Evolutionary conservation across 2,113 vertebrate genomes (phyloP).

Genomic region (Eudyptes chrysolophus): DNA sequence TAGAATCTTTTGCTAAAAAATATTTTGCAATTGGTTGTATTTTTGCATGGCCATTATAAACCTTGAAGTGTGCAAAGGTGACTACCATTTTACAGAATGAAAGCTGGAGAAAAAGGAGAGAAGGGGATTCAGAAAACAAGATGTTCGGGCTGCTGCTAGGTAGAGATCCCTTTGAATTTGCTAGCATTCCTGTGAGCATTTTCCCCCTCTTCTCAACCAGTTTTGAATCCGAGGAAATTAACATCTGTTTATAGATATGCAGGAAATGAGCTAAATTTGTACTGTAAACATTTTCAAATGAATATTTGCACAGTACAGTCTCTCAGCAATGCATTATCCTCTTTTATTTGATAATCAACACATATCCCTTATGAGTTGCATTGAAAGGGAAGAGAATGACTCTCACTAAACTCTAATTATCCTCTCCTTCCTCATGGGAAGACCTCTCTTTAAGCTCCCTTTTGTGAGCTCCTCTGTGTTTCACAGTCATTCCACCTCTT

Average conservation of each 20-base stretch:
- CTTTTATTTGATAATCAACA: slow-evolving; percentile 64
- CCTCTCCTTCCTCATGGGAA: slow-evolving; percentile 43
- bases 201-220: neutral
- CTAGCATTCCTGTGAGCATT: neutral
- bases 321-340: slow-evolving; percentile 56
- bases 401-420: slow-evolving; percentile 64
- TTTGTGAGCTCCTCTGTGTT: neutral
- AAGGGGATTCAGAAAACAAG: neutral
- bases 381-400: slow-evolving; percentile 49
- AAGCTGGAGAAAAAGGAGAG: neutral
- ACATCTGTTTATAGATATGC: slow-evolving; percentile 56
- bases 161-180: neutral
- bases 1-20: neutral
- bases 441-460: slow-evolving; percentile 9
- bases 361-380: slow-evolving; percentile 42
- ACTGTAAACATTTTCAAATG: slow-evolving; percentile 67
- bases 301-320: slow-evolving; percentile 57
- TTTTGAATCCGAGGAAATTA: slow-evolving; percentile 32
- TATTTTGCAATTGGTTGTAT: neutral
- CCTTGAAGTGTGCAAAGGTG: neutral
- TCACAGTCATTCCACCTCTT: neutral
- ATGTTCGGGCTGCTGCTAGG: neutral
- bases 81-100: neutral
- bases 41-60: neutral
- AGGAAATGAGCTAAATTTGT: slow-evolving; percentile 60